Base-by-base conservation (phyloP, 2,797 vertebrate species). In the Sylvilagus floridanus region DNA sequence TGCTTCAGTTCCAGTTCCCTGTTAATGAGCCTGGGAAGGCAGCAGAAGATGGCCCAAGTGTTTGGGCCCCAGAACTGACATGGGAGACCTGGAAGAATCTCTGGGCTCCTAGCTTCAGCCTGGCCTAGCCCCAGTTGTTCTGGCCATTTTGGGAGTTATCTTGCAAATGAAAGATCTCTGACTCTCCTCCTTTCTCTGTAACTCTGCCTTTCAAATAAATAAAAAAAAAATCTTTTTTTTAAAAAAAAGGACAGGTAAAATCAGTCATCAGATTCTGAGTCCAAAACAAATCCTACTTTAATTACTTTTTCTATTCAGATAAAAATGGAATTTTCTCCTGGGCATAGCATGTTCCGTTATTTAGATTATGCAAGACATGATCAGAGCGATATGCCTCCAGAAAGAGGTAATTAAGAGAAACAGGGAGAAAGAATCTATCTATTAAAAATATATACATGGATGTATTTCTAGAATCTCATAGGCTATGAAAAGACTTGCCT, bases 291-390 rank as follows among this genome's bases (percentile, higher is more conserved):
- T 11, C 3, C 63, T 66, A 2, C 1, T 60, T 79, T 92, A 90
- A 88, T 93, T 88, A 84, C 28, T 62, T 96, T 88, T 84, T 86
- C 72, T 84, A n/a, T 50, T 68, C 50, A 76, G n/a, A 69, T 69
- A 75, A 77, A 94, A 96, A 77, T 50, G 62, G 28, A 71, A 68
- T 71, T 52, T 37, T 83, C 37, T 89, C 63, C 69, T 69, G 77
- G 30, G 68, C 28, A 63, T 2, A 62, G 28, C 32, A 62, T 72
- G 13, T 78, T 88, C 66, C 24, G 37, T 84, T 88, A 90, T 90
- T 94, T 88, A 52, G 57, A 86, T 47, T 78, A 81, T 32, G 62
- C 13, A 77, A 66, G 73, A 76, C 37, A 82, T 1, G 1, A 76
- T 50, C 30, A 76, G 42, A 77, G 50, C n/a, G 21, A 42, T 32